These are phyloP conservation scores for Tamias sibiricus DNA, from an alignment of 2,113 vertebrate genomes.

Conservation along the genomic window DNA sequence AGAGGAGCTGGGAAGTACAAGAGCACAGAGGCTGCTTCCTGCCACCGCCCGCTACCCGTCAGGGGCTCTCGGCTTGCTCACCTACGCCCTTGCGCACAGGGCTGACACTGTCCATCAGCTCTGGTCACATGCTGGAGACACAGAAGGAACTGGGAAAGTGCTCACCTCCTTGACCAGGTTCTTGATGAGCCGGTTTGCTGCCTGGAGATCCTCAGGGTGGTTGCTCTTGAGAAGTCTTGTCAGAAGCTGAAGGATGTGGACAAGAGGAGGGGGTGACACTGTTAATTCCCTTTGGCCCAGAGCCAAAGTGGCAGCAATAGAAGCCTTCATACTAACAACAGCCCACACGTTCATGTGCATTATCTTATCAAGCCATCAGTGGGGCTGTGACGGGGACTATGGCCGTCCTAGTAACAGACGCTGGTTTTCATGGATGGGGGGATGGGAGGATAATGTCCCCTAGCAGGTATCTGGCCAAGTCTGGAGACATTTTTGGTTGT, in stretches of 20 bases:
- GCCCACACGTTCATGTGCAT: rapidly evolving
- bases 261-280: neutral
- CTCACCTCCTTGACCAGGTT: constrained; percentile 91
- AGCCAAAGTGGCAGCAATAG: neutral
- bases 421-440: rapidly evolving
- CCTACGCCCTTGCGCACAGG: neutral
- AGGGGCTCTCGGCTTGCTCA: neutral
- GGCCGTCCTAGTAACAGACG: neutral
- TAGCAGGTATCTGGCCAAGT: neutral
- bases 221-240: constrained; percentile 91
- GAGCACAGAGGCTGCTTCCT: neutral
- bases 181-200: constrained; percentile 95
- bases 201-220: constrained; percentile 92
- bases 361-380: too few relatives aligned
- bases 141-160: rapidly evolving
- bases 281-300: neutral
- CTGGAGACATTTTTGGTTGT: neutral
- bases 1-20: neutral
- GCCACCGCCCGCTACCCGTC: neutral
- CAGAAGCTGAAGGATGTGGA: constrained; percentile 86
- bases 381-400: rapidly evolving
- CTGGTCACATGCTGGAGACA: neutral
- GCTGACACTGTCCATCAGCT: neutral
- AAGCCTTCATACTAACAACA: neutral
- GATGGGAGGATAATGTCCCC: too few relatives aligned